phyloP scores from a whole-genome alignment of 2,797 vertebrate genomes.

The Chiroxiphia lanceolata region DNA sequence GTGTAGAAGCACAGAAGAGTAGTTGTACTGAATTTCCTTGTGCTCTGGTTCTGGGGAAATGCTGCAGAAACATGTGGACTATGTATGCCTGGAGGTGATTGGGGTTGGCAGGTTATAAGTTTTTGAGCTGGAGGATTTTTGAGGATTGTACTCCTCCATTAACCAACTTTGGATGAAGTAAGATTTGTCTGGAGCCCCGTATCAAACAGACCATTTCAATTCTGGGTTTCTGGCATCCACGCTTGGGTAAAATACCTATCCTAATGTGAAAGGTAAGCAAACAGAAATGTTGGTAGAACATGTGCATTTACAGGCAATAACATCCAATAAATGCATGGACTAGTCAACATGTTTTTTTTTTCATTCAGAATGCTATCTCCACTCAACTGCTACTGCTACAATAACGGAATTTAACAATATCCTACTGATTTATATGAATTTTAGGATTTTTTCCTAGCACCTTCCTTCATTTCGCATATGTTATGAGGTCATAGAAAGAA shows the following conservation, averaged over 20 bases:
- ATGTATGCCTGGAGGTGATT: neutral
- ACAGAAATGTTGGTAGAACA: neutral
- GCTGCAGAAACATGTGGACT: neutral
- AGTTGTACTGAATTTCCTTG: neutral
- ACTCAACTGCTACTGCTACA: neutral
- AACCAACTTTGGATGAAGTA: neutral
- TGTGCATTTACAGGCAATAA: neutral
- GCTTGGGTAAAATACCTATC: neutral
- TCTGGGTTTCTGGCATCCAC: neutral
- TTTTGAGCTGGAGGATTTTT: neutral
- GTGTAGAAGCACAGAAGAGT: neutral
- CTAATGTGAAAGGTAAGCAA: neutral
- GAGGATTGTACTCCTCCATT: neutral
- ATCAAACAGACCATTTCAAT: neutral
- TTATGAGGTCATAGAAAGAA: constrained; percentile 28
- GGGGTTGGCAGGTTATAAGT: neutral
- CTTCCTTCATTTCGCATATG: constrained; percentile 37
- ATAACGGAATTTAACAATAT: neutral
- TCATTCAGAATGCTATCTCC: neutral
- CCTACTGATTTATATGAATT: neutral
- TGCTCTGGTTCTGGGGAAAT: neutral
- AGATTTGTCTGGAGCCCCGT: neutral
- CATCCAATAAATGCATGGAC: neutral
- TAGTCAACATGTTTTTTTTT: neutral
- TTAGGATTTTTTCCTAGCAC: constrained; percentile 18